Conservation (phyloP, 2,888 invertebrate genomes). For the Yponomeuta cagnagella region DNA sequence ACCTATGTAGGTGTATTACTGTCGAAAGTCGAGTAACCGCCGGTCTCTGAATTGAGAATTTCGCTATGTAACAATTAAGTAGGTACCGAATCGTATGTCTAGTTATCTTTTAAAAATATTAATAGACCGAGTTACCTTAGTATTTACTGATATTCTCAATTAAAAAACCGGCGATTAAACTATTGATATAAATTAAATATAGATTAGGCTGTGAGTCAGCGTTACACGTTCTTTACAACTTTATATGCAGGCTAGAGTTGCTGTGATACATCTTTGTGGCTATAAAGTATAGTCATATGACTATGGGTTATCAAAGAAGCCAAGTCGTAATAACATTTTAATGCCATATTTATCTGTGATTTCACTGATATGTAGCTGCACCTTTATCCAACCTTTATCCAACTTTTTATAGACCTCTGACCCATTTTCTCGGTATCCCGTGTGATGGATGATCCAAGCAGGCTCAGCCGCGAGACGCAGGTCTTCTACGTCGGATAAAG, state of each 20-base stretch:
- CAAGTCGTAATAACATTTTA: slow-evolving; percentile 31
- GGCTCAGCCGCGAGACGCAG: neutral
- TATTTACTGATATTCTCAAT: too few relatives aligned
- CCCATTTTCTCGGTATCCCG: slow-evolving; percentile 8
- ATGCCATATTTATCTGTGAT: slow-evolving; percentile 60
- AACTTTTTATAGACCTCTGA: slow-evolving; percentile 13
- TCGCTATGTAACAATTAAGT: too few relatives aligned
- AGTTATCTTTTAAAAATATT: too few relatives aligned
- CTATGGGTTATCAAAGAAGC: slow-evolving; percentile 40
- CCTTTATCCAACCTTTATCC: slow-evolving; percentile 21
- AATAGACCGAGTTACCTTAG: too few relatives aligned
- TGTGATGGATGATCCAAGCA: neutral
- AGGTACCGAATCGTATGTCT: too few relatives aligned
- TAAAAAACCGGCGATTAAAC: slow-evolving; percentile 17
- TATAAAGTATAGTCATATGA: slow-evolving; percentile 60
- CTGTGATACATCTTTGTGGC: slow-evolving; percentile 73
- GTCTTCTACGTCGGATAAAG: neutral
- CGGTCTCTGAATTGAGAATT: too few relatives aligned
- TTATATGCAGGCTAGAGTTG: slow-evolving; percentile 73
- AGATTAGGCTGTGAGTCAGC: slow-evolving; percentile 72
- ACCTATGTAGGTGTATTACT: slow-evolving; percentile 24
- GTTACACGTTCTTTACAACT: slow-evolving; percentile 65
- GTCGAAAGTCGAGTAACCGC: slow-evolving; percentile 46
- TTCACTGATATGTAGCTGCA: slow-evolving; percentile 53
- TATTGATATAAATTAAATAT: slow-evolving; percentile 52